A percentile compares a stretch with the other conserved stretches of the same genome.
phyloP scores from a whole-genome alignment of 2,797 vertebrate species.

The Aplochiton taeniatus region DNA sequence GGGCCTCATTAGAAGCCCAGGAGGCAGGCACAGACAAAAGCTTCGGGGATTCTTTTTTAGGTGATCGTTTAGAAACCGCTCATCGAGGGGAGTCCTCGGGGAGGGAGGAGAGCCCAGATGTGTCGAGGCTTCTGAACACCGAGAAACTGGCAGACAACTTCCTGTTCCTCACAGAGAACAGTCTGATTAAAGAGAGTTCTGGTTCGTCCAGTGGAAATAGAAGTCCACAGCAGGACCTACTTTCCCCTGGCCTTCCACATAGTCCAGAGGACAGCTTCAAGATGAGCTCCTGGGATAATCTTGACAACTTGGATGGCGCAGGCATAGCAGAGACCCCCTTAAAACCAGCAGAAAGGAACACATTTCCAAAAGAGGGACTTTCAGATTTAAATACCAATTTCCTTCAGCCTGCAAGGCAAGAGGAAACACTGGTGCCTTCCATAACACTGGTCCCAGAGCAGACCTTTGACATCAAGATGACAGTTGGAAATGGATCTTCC shows the following conservation, averaged over 20 bases:
- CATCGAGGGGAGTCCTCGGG: slow-evolving; percentile 54
- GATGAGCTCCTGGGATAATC: slow-evolving; percentile 70
- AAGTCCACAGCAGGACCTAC: slow-evolving; percentile 63
- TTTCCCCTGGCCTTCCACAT: slow-evolving; percentile 62
- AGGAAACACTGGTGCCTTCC: slow-evolving; percentile 72
- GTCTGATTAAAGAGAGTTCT: slow-evolving; percentile 77
- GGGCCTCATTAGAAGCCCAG: slow-evolving; percentile 36
- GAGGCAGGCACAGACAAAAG: slow-evolving; percentile 42
- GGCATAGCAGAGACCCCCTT: slow-evolving; percentile 61
- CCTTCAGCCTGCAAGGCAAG: slow-evolving; percentile 57
- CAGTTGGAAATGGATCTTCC: slow-evolving; percentile 64
- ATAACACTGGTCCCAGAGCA: slow-evolving; percentile 70
- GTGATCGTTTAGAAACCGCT: slow-evolving; percentile 64
- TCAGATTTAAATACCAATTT: slow-evolving; percentile 59
- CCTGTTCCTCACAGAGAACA: slow-evolving; percentile 87
- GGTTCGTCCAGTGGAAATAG: slow-evolving; percentile 48
- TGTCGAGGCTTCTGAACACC: slow-evolving; percentile 66
- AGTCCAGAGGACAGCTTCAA: slow-evolving; percentile 68
- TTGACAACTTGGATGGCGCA: slow-evolving; percentile 67
- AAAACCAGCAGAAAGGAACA: slow-evolving; percentile 56
- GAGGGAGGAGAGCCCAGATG: slow-evolving; percentile 55
- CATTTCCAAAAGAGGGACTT: slow-evolving; percentile 65
- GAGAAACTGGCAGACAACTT: slow-evolving; percentile 88
- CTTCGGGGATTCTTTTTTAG: slow-evolving; percentile 69
- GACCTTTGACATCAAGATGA: slow-evolving; percentile 47